phyloP scores from a whole-genome alignment of 2,797 vertebrate genomes.

The Cyprinella venusta region DNA sequence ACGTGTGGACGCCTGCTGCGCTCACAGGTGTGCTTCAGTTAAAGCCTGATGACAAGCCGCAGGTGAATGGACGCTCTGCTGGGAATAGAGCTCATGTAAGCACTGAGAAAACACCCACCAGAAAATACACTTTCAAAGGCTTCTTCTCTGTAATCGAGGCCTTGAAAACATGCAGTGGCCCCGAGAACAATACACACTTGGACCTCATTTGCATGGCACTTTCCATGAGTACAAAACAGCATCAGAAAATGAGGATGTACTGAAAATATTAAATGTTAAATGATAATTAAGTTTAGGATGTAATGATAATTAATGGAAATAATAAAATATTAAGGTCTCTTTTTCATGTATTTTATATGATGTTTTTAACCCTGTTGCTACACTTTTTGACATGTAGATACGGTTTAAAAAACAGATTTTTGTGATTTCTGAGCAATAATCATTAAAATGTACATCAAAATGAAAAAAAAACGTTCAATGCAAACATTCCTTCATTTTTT shows the following conservation, averaged over 20 bases:
- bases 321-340: not conserved
- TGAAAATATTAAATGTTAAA: not conserved
- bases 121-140: slow-evolving; percentile 1
- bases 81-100: slow-evolving; percentile 1
- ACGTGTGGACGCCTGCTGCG: slow-evolving; percentile 12
- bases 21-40: slow-evolving; percentile 46
- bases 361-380: not conserved
- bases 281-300: not conserved
- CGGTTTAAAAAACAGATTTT: not conserved
- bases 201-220: slow-evolving; percentile 10
- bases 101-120: not conserved
- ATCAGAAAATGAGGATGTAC: not conserved
- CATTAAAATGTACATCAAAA: not conserved
- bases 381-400: not conserved
- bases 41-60: slow-evolving; percentile 31
- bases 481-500: not conserved
- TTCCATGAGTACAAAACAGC: not conserved
- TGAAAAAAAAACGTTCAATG: not conserved
- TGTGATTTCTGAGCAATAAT: not conserved
- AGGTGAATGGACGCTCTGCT: slow-evolving; percentile 7
- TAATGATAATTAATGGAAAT: not conserved
- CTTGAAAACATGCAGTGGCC: not conserved
- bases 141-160: not conserved
- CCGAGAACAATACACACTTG: not conserved
- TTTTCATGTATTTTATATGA: not conserved